Evolutionary conservation across 2,888 invertebrate species (phyloP).

Genomic region (Trichogramma evanescens): DNA sequence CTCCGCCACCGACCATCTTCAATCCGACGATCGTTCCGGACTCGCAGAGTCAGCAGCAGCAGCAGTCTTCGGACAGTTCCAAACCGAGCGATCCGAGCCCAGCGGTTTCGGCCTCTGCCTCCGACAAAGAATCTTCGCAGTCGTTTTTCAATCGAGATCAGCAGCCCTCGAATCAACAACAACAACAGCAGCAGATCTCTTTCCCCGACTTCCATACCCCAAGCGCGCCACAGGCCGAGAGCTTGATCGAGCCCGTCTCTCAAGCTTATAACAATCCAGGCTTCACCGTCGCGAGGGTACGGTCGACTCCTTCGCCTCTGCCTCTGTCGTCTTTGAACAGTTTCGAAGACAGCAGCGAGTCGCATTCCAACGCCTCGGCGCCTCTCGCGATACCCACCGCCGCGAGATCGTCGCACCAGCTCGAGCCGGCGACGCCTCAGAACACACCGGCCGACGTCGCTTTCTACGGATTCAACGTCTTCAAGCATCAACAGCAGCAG

Average conservation of each 20-base stretch:
- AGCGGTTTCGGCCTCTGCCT: neutral
- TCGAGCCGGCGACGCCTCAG: constrained; percentile 40
- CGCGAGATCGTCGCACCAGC: constrained; percentile 14
- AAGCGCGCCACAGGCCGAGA: too few relatives aligned
- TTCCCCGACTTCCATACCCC: neutral
- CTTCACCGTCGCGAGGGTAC: too few relatives aligned
- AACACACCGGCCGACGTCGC: constrained; percentile 40
- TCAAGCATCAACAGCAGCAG: constrained; percentile 22
- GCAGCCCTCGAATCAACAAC: too few relatives aligned
- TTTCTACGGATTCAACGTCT: constrained; percentile 31
- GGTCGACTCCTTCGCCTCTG: too few relatives aligned
- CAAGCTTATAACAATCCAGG: too few relatives aligned
- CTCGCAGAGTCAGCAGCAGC: neutral
- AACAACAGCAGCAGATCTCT: constrained; percentile 3
- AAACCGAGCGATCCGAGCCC: too few relatives aligned
- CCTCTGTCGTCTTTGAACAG: too few relatives aligned
- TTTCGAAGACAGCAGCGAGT: too few relatives aligned
- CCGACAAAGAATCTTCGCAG: neutral
- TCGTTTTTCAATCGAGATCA: neutral
- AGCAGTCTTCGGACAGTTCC: too few relatives aligned
- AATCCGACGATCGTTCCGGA: constrained; percentile 21
- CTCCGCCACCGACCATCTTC: constrained; percentile 24
- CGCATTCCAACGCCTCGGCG: constrained; percentile 8
- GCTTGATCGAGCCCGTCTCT: too few relatives aligned
- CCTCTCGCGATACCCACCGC: constrained; percentile 33